These are phyloP conservation scores for Atta cephalotes DNA, from an alignment of 1,140 invertebrate species.

Conservation along the genomic window DNA sequence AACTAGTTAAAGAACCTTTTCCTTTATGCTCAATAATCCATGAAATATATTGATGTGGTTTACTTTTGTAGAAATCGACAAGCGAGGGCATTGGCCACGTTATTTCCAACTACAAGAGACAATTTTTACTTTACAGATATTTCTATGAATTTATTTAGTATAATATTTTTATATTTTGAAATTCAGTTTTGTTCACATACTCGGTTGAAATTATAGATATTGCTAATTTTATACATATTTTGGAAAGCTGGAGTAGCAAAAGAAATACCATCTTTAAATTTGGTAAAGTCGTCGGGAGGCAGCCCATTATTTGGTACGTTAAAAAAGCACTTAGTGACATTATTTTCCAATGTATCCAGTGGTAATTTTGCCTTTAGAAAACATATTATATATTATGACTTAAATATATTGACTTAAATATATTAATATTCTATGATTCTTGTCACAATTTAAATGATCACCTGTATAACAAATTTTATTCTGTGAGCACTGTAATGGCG, in stretches of 20 bases:
- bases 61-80: conserved; percentile 90
- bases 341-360: conserved; percentile 91
- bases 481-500: conserved; percentile 95
- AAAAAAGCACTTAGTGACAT: conserved; percentile 89
- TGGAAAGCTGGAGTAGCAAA: conserved; percentile 90
- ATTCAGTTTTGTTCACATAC: conserved; percentile 77
- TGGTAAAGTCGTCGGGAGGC: conserved; percentile 88
- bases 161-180: conserved; percentile 86
- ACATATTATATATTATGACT: background rate
- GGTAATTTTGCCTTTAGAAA: conserved; percentile 90
- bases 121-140: background rate
- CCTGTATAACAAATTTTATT: conserved; percentile 94
- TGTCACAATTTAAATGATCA: conserved; percentile 68
- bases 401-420: background rate
- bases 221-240: conserved; percentile 91
- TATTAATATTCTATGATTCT: background rate
- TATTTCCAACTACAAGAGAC: conserved; percentile 88
- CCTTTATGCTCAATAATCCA: conserved; percentile 96
- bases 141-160: background rate
- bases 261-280: conserved; percentile 84
- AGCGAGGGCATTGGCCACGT: conserved; percentile 93
- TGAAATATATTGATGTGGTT: conserved; percentile 93
- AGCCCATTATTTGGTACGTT: conserved; percentile 89
- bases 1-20: conserved; percentile 93
- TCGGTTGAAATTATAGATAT: conserved; percentile 88